Base-by-base conservation (phyloP, 1,140 invertebrate genomes). In the Aphidius gifuensis region DNA sequence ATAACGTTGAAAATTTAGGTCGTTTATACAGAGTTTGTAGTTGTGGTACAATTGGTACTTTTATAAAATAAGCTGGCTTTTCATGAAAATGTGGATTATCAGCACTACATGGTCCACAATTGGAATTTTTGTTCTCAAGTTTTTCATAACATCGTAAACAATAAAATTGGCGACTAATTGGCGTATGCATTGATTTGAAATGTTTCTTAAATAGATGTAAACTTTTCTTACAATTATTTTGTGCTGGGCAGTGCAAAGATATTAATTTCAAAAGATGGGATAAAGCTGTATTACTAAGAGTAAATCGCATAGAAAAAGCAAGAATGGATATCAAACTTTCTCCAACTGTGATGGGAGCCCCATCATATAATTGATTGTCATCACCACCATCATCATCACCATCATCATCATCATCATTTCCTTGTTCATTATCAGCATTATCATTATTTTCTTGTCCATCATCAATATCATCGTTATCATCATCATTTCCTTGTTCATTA, bases 161-260 rank as follows among this genome's bases (percentile, higher is more conserved):
- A n/a, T 49, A 49, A n/a, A 49, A 49, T 6, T 49, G 47, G 9
- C n/a, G 9, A n/a, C n/a, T 9, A 5, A 49, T n/a, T 46, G 56
- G 58, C 16, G 46, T 11, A 9, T 42, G n/a, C 9, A 42, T 43
- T 3, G 48, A 49, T 23, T 43, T 11, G 21, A 60, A 50, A 47
- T 40, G 42, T 60, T 60, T 50, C 7, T 43, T 38, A 16, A 60
- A 60, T 21, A 60, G 9, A 38, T 60, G 49, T 5, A 60, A 9
- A 47, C 58, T 60, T 39, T 45, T 51, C 42, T 42, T 51, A 23
- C 48, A 23, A 16, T 50, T 48, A 47, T 60, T 50, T 16, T 23
- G 58, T 60, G 32, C 38, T 5, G 11, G 16, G 38, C 44, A 46
- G 32, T 59, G 58, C 3, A 59, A 40, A 4, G 45, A 46, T 39